Conservation (phyloP, 2,888 invertebrate species). For the Tanaodytes sp. region DNA sequence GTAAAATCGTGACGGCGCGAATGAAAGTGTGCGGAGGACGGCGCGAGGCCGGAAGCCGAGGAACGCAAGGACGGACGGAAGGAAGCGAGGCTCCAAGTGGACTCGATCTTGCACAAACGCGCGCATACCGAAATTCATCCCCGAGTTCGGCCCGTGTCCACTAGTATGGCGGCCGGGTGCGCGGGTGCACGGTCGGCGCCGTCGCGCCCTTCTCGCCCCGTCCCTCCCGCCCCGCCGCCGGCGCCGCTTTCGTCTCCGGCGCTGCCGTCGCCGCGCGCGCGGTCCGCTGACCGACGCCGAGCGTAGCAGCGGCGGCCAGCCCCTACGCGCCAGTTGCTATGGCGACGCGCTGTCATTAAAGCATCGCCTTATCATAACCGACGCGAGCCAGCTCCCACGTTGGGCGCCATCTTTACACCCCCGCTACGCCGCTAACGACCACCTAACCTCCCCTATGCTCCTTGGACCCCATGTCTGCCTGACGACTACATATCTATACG, state of each 20-base stretch:
- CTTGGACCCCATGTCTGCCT: conserved; percentile 48
- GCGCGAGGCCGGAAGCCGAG: conserved; percentile 9
- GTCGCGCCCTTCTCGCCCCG: conserved; percentile 30
- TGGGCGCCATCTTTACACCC: conserved; percentile 72
- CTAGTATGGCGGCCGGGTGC: conserved; percentile 71
- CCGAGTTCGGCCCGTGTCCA: conserved; percentile 70
- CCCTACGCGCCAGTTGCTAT: conserved; percentile 71
- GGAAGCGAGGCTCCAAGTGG: conserved; percentile 29
- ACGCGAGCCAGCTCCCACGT: conserved; percentile 68
- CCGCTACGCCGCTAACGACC: conserved; percentile 57
- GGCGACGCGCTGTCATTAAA: conserved; percentile 72
- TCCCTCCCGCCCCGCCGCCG: conserved; percentile 60
- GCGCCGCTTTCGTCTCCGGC: conserved; percentile 28
- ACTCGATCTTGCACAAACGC: conserved; percentile 61
- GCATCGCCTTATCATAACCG: conserved; percentile 74
- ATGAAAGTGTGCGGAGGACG: conserved; percentile 41
- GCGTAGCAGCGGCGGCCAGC: conserved; percentile 69
- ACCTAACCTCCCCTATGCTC: conserved; percentile 55
- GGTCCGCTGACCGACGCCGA: conserved; percentile 70
- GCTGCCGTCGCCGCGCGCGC: conserved; percentile 32
- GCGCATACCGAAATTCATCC: conserved; percentile 67
- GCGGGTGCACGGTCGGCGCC: conserved; percentile 66
- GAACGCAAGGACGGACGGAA: conserved; percentile 20
- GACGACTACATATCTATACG: conserved; percentile 47
- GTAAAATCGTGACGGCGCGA: conserved; percentile 57